Conservation (phyloP, 2,888 invertebrate genomes). For the Mellilla xanthometata region DNA sequence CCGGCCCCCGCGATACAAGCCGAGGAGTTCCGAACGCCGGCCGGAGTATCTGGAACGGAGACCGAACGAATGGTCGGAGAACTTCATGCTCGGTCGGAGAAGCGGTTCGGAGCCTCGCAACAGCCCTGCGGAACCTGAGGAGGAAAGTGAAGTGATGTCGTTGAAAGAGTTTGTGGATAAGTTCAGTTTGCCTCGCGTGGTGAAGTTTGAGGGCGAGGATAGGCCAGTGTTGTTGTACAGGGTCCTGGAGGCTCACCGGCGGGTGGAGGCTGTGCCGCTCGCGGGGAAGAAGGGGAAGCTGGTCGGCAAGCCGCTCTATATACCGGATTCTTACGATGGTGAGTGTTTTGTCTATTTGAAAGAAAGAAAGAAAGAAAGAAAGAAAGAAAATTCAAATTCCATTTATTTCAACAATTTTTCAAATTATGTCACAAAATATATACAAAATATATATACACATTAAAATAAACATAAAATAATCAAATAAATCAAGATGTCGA, state of each 20-base stretch:
- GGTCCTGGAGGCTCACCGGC: conserved; percentile 83
- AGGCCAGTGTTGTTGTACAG: conserved; percentile 84
- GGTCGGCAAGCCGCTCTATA: conserved; percentile 83
- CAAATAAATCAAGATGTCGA: no score
- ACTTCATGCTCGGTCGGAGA: conserved; percentile 65
- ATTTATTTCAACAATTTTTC: no score
- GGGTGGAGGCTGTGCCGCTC: conserved; percentile 84
- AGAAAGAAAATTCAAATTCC: no score
- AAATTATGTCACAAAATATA: no score
- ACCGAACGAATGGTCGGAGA: conserved; percentile 71
- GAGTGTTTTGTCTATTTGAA: conserved; percentile 57
- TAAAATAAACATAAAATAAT: no score
- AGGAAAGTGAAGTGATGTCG: conserved; percentile 76
- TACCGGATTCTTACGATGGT: conserved; percentile 87
- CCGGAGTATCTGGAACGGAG: conserved; percentile 69
- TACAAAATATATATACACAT: no score
- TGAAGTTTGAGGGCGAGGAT: conserved; percentile 79
- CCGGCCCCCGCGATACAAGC: conserved; percentile 71
- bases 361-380: no score
- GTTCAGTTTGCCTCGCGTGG: conserved; percentile 84
- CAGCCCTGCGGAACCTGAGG: conserved; percentile 71
- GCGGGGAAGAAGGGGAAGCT: conserved; percentile 81
- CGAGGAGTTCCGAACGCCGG: conserved; percentile 73
- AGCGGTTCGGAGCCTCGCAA: conserved; percentile 66
- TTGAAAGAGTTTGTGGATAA: conserved; percentile 83